Conservation (phyloP, 2,888 invertebrate species). For the Parascotia fuliginaria region DNA sequence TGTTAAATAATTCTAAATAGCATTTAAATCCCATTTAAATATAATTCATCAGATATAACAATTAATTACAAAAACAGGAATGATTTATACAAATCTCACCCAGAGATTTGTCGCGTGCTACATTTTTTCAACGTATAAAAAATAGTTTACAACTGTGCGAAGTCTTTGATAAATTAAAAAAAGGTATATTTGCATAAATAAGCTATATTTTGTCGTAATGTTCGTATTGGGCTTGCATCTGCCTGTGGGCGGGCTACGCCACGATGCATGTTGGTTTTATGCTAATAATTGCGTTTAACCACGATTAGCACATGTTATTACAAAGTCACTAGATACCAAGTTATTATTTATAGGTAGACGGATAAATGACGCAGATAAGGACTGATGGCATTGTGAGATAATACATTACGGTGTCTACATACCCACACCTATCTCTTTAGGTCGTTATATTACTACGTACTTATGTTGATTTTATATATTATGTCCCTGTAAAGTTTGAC, state of each 20-base stretch:
- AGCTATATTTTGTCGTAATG: constrained; percentile 51
- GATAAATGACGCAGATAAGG: constrained; percentile 27
- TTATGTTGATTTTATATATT: no score
- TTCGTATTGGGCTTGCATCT: constrained; percentile 62
- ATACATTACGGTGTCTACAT: background rate
- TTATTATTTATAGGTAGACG: constrained; percentile 29
- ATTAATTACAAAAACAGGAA: constrained; percentile 39
- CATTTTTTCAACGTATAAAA: constrained; percentile 59
- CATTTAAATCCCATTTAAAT: constrained; percentile 34
- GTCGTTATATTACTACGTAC: background rate
- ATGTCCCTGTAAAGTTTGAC: no score
- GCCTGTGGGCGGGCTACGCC: constrained; percentile 66
- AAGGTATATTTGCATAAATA: constrained; percentile 70
- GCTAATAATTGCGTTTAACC: constrained; percentile 62
- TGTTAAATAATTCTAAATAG: constrained; percentile 23
- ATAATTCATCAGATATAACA: constrained; percentile 30
- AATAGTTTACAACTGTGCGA: constrained; percentile 56
- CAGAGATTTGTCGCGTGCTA: constrained; percentile 69
- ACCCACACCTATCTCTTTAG: no score
- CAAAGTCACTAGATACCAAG: constrained; percentile 37
- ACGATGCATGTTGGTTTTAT: constrained; percentile 72
- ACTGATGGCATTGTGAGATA: constrained; percentile 15
- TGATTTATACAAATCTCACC: constrained; percentile 46
- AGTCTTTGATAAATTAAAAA: constrained; percentile 57
- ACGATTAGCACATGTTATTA: constrained; percentile 56